Conservation (phyloP, 2,113 vertebrate genomes). For the Cichladusa arquata region DNA sequence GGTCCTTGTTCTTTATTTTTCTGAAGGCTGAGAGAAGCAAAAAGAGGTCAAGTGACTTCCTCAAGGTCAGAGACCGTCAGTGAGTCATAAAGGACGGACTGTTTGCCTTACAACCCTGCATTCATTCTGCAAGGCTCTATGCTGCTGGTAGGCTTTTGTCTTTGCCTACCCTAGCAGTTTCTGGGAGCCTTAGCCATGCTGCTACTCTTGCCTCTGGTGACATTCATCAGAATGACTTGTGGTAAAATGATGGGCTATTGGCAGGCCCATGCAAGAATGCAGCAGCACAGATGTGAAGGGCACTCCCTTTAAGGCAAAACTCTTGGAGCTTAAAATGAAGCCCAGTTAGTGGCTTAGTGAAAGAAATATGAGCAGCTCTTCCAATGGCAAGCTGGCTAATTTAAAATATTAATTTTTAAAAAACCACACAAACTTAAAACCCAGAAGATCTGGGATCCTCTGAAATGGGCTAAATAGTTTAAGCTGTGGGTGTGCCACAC, state of each 20-base stretch:
- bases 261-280: fast-evolving
- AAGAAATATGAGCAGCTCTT: not conserved
- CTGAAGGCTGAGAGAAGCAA: conserved; percentile 1
- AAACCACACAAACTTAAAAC: not conserved
- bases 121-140: not conserved
- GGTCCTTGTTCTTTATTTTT: not conserved
- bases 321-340: not conserved
- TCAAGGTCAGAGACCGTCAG: conserved; percentile 47
- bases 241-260: not conserved
- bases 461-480: not conserved
- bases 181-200: not conserved
- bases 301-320: not conserved
- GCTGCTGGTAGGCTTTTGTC: not conserved
- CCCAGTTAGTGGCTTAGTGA: not conserved
- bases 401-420: not conserved
- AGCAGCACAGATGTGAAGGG: not conserved
- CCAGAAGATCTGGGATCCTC: not conserved
- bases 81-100: conserved; percentile 54
- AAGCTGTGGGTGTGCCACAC: not conserved
- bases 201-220: not conserved
- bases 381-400: not conserved
- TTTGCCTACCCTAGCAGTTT: conserved; percentile 6
- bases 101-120: conserved; percentile 39
- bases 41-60: conserved; percentile 48
- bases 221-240: not conserved